Base-by-base conservation (phyloP, 2,113 vertebrate genomes). In the Ancistrus triradiatus region DNA sequence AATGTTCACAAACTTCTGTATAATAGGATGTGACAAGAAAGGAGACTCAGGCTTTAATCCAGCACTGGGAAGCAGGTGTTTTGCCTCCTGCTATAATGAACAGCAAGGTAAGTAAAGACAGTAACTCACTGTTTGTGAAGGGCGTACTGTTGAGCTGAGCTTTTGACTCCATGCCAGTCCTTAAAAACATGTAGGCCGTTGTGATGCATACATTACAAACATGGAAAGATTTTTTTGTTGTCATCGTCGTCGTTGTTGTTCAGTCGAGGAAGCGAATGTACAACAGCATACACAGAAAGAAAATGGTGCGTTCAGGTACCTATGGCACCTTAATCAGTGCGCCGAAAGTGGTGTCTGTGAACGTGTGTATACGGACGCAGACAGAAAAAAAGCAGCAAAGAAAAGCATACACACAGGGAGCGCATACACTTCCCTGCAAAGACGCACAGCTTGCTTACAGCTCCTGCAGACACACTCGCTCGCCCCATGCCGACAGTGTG, bases 341-440 rank as follows among this genome's bases (percentile, higher is more conserved):
- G 51, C 18, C 14, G 55, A 31, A 67, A 21, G 59, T 59, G 48
- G 59, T 49, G 25, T 33, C 38, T 24, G 57, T 27, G 50, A 42
- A 21, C 27, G 33, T 46, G 28, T 66, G 40, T 38, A 42, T 4
- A 24, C 35, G 33, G 70, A 70, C 37, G 42, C 63, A 46, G 22
- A 55, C 42, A 60, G 27, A 61, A 31, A 63, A 21, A 19, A 73
- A 75, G 56, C 69, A 68, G 61, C 56, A 14, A 58, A 56, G 51
- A 61, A 47, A 40, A 59, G 51, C 42, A 33, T 59, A 70, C 57
- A 66, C 59, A 61, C 69, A 75, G 73, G 73, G 73, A 75, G 73
- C 61, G 73, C 73, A 72, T 74, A 17, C 49, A 44, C 73, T 75
- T 75, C 73, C 73, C 73, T 72, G 60, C 51, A 47, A 68, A 59